Evolutionary conservation across 2,797 vertebrate species (phyloP).

Genomic region (Potorous gilbertii): DNA sequence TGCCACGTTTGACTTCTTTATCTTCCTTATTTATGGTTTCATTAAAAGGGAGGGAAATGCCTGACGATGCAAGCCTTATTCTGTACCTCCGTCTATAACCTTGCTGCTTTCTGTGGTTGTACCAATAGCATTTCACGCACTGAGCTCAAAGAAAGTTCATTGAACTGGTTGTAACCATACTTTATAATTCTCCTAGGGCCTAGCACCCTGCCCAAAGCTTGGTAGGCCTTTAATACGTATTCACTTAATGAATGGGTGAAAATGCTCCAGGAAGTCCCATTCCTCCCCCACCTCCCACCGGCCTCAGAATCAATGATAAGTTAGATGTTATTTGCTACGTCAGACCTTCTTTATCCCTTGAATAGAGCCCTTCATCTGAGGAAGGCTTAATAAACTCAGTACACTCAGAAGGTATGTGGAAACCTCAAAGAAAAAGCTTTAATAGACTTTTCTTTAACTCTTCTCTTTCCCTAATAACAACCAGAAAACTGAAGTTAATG

Average conservation of each 20-base stretch:
- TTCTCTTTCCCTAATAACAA: not conserved
- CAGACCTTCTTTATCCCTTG: slow-evolving; percentile 12
- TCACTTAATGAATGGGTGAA: not conserved
- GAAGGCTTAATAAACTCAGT: slow-evolving; percentile 31
- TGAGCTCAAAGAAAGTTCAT: not conserved
- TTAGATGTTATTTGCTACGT: not conserved
- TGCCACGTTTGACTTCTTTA: slow-evolving; percentile 10
- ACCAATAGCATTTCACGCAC: not conserved
- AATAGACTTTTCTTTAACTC: slow-evolving; percentile 32
- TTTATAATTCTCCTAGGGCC: not conserved
- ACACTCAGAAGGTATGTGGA: not conserved
- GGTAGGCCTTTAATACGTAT: not conserved
- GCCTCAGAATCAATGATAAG: not conserved
- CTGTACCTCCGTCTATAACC: not conserved
- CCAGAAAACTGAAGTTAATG: not conserved
- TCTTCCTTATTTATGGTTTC: slow-evolving; percentile 54
- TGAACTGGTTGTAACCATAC: not conserved
- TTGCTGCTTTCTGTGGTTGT: not conserved
- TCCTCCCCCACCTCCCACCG: not conserved
- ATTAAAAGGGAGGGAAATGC: slow-evolving; percentile 51
- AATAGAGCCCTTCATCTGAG: not conserved
- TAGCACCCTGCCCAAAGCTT: not conserved
- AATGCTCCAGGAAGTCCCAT: not conserved
- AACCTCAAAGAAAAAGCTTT: slow-evolving; percentile 45
- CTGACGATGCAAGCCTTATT: not conserved